These are phyloP conservation scores for Lipotes vexillifer DNA, from an alignment of 2,113 vertebrate genomes.

Conservation along the genomic window DNA sequence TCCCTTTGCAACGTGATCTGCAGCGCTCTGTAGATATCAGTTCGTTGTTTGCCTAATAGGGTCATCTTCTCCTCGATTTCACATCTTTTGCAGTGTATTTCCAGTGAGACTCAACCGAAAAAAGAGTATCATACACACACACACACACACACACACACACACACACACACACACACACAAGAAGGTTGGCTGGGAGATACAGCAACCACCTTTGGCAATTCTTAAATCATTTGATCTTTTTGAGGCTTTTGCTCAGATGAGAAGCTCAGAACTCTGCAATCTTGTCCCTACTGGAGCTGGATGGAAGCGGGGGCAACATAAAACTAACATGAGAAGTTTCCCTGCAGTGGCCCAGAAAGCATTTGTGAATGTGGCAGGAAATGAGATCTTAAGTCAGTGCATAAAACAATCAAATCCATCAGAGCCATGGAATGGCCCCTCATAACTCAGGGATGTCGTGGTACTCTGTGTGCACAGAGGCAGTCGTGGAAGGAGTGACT, in stretches of 20 bases:
- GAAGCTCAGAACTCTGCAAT: constrained; percentile 52
- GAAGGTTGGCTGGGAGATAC: not conserved
- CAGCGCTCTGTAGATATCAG: not conserved
- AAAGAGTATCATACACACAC: not conserved
- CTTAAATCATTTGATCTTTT: constrained; percentile 68
- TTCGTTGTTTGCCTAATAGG: not conserved
- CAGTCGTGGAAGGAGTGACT: constrained; percentile 83
- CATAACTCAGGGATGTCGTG: constrained; percentile 84
- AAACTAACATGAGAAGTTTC: constrained; percentile 70
- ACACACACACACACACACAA: not conserved
- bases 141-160: not conserved
- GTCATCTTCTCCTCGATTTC: not conserved
- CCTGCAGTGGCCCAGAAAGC: constrained; percentile 80
- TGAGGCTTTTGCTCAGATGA: constrained; percentile 60
- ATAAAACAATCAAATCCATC: constrained; percentile 89
- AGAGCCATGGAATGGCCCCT: constrained; percentile 84
- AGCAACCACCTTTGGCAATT: constrained; percentile 53
- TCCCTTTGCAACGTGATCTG: not conserved
- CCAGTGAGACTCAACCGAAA: not conserved
- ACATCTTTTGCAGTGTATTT: constrained; percentile 5
- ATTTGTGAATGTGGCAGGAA: constrained; percentile 87
- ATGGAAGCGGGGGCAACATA: constrained; percentile 53
- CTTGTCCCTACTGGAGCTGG: constrained; percentile 33
- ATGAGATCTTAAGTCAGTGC: constrained; percentile 88
- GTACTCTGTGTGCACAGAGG: constrained; percentile 78